Percentiles rank a stretch among this genome's conserved stretches.
Evolutionary conservation across 2,888 invertebrate genomes (phyloP).

Genomic region (Epistrophella euchroma): DNA sequence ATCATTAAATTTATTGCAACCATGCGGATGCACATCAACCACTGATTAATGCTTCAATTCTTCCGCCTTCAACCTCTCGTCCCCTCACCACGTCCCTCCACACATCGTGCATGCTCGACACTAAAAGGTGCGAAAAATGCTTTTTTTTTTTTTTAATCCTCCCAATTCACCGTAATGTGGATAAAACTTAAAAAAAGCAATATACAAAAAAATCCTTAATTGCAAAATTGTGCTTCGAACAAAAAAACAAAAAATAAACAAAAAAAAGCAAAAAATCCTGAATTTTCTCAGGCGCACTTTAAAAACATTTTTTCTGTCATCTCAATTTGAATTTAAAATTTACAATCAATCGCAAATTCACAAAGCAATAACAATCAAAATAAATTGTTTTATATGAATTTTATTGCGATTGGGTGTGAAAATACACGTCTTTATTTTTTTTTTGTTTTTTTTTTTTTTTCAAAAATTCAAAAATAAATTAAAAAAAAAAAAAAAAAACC

Average conservation of each 20-base stretch:
- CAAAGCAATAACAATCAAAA: slow-evolving; percentile 49
- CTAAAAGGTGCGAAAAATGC: slow-evolving; percentile 49
- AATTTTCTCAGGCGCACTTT: slow-evolving; percentile 10
- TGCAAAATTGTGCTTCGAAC: slow-evolving; percentile 44
- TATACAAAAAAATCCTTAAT: slow-evolving; percentile 54
- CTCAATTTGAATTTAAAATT: slow-evolving; percentile 46
- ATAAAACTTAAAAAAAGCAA: neutral
- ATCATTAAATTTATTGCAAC: slow-evolving; percentile 70
- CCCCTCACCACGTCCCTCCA: neutral
- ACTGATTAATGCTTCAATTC: slow-evolving; percentile 64
- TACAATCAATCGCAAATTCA: slow-evolving; percentile 55
- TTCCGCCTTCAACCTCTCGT: neutral
- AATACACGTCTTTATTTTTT: slow-evolving; percentile 21
- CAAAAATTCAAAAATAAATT: neutral
- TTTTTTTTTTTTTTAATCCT: neutral
- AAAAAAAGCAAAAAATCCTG: slow-evolving; percentile 5
- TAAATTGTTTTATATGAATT: slow-evolving; percentile 44
- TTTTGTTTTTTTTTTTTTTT: neutral
- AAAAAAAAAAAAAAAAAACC: neutral
- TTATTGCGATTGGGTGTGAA: slow-evolving; percentile 40
- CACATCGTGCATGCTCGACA: neutral
- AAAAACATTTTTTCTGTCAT: slow-evolving; percentile 21
- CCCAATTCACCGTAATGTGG: slow-evolving; percentile 3
- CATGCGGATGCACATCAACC: slow-evolving; percentile 72
- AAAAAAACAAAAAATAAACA: neutral